phyloP scores from a whole-genome alignment of 1,140 invertebrate species.

The Penaeus japonicus region DNA sequence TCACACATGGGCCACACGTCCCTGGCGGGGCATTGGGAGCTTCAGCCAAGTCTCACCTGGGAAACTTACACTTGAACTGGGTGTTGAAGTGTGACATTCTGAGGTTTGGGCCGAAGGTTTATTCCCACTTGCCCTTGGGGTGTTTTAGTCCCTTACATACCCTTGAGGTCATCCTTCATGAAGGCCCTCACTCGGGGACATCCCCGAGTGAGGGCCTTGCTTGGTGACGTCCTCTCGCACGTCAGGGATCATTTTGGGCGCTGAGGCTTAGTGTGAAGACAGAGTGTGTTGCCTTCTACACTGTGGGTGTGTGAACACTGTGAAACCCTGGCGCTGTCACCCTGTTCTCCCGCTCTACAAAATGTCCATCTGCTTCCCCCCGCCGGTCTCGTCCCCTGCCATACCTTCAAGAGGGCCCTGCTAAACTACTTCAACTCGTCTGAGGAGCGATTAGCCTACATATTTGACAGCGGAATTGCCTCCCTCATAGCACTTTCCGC shows the following conservation, averaged over 20 bases:
- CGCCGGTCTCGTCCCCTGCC: conserved; percentile 26
- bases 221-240: background rate
- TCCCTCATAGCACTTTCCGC: background rate
- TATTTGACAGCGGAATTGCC: background rate
- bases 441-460: background rate
- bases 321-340: conserved; percentile 33
- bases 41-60: background rate
- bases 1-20: background rate
- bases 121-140: conserved; percentile 33
- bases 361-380: conserved; percentile 49
- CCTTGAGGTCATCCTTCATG: conserved; percentile 50
- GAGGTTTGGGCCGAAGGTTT: conserved; percentile 23
- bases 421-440: background rate
- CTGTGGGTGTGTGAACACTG: conserved; percentile 4
- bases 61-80: background rate
- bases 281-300: background rate
- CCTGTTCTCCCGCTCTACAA: conserved; percentile 46
- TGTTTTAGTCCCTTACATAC: conserved; percentile 41
- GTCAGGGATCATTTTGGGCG: background rate
- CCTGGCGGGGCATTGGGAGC: no score
- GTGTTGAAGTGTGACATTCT: background rate
- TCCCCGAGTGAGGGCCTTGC: conserved; percentile 21
- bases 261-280: background rate
- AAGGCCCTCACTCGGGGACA: conserved; percentile 27
- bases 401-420: background rate